A percentile compares a stretch with the other conserved stretches of the same genome.
Conservation (phyloP, 2,888 invertebrate genomes). For the Orthosia cruda region DNA sequence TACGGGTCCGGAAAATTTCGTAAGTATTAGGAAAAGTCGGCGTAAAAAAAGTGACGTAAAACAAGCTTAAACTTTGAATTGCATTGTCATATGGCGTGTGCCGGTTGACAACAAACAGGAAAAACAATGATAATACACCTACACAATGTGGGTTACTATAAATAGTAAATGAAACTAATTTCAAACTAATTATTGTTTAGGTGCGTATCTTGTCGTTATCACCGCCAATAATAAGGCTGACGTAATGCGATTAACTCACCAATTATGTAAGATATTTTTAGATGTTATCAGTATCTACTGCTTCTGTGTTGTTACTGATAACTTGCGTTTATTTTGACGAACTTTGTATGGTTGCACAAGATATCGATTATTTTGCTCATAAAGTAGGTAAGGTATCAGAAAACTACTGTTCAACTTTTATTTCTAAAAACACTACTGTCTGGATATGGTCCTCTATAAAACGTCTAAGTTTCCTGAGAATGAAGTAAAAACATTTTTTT, state of each 20-base stretch:
- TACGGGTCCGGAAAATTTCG: slow-evolving; percentile 41
- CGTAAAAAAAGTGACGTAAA: background rate
- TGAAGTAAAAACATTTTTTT: too few species aligned
- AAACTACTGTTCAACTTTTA: background rate
- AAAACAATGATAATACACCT: slow-evolving; percentile 20
- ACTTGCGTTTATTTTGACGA: slow-evolving; percentile 25
- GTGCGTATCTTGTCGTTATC: slow-evolving; percentile 61
- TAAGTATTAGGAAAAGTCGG: slow-evolving; percentile 28
- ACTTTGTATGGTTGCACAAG: slow-evolving; percentile 34
- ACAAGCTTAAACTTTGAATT: slow-evolving; percentile 2
- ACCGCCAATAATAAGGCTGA: slow-evolving; percentile 64
- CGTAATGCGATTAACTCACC: slow-evolving; percentile 60
- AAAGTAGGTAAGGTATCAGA: background rate
- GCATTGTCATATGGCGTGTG: background rate
- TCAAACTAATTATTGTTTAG: slow-evolving; percentile 21
- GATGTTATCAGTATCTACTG: slow-evolving; percentile 36
- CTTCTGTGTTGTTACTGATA: slow-evolving; percentile 41
- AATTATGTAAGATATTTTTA: slow-evolving; percentile 57
- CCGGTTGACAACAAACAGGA: slow-evolving; percentile 39
- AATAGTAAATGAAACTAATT: slow-evolving; percentile 43
- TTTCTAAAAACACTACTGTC: background rate
- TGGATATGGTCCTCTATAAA: background rate
- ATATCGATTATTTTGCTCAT: slow-evolving; percentile 11
- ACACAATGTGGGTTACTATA: slow-evolving; percentile 26
- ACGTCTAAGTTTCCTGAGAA: background rate